Evolutionary conservation across 92 coral and sea anemone species (phyloP), one percentile per base, ranked within the genome.

Genomic region (Porites divaricata): DNA sequence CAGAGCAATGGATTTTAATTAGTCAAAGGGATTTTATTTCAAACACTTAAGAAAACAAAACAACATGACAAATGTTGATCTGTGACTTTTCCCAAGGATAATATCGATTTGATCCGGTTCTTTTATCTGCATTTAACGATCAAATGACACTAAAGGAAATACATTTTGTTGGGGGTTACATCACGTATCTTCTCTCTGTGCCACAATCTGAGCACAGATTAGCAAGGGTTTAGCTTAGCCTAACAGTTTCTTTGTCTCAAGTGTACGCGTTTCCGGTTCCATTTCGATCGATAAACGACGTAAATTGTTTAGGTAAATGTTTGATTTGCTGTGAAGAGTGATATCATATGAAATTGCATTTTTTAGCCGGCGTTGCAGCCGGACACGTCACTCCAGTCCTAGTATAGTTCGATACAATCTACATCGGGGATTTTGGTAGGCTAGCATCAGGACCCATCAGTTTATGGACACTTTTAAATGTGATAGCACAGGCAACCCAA

Each of bases 21-120:
- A 79, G 86, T 80, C 68, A 75, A 89, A 89, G 68, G 85, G 85
- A 86, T 84, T 87, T 83, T 79, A 58, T 68, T 86, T 72, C 74
- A 80, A 79, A 63, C 94, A 91, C 91, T 88, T 91, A 84, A 21
- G 45, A 67, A 10, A 88, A 83, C 84, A 91, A 88, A n/a, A 74
- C 12, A 53, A 63, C 35, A 83, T 78, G 25, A 89, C 78, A 72
- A 78, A 84, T 41, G 67, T 52, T 67, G 25, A 86, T 56, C 57
- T 45, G 22, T 2, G n/a, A 54, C 24, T 56, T 19, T 72, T 49
- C 17, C 13, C 65, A 26, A 70, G 52, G 23, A 51, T 41, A 54
- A 65, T 57, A 62, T 20, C 28, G 16, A 6, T 28, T 77, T 75
- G 50, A 75, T 65, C 20, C 41, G 57, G 25, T 25, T 56, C 70